Base-by-base conservation (phyloP, 2,113 vertebrate species). In the Pangasianodon hypophthalmus region DNA sequence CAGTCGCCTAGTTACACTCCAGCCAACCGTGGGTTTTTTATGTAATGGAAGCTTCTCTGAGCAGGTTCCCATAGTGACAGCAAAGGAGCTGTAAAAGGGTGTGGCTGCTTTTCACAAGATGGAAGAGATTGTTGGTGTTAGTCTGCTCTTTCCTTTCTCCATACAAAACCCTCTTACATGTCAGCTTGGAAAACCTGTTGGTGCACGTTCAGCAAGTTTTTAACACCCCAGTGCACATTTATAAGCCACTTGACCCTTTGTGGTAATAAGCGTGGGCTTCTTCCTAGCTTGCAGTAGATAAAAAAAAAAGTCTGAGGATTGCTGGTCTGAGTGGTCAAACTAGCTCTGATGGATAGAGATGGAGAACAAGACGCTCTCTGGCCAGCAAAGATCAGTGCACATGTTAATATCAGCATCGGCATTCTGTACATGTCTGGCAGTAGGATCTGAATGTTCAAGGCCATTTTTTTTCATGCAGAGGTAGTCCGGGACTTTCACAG, bases 31-130 rank as follows among this genome's bases (percentile, higher is more conserved):
- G 64, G 32, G 29, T 81, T 69, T 91, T 90, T 83, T 91, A 91
- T 85, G 44, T 89, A 89, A 87, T 90, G 86, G 81, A 90, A 87
- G 77, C 89, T 91, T 92, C 85, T 87, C 73, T 32, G 84, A 75
- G 82, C 73, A 86, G 85, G 89, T 91, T 91, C 88, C 92, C 83
- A 91, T 90, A 91, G 90, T 86, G 91, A 91, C 86, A 62, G 81
- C 37, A 64, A 88, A 85, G 56, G 84, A 81, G 89, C 89, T 90
- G 86, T 56, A 75, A 79, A 84, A 62, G 86, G 90, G 90, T 86
- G 87, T 75, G 79, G 84, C 62, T 71, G 75, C 44, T 58, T 90
- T 90, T 67, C 62, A 58, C 48, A 71, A 81, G 77, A 87, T 90
- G 77, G 21, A 89, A 62, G 82, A 82, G 84, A 46, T 32, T 32